phyloP scores from a whole-genome alignment of 2,888 invertebrate species.

The Thysanoteuthis rhombus region DNA sequence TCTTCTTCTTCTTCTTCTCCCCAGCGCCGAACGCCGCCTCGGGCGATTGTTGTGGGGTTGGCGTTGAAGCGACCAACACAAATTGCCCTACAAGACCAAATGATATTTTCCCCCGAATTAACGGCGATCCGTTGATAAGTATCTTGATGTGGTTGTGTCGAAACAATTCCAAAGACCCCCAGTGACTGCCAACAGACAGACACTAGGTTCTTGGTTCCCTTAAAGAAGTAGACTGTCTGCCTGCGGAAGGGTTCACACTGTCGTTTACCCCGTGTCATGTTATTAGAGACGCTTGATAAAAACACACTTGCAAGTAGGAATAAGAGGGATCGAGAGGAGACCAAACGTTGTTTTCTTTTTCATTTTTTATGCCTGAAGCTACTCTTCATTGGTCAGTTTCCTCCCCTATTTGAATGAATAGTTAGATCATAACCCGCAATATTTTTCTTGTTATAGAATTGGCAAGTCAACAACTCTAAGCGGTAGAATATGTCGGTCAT shows the following conservation, averaged over 20 bases:
- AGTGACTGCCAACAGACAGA: not conserved
- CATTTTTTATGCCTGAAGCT: not conserved
- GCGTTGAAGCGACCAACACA: not conserved
- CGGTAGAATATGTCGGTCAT: too few relatives aligned
- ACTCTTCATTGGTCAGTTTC: too few relatives aligned
- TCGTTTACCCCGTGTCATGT: not conserved
- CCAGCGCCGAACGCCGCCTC: not conserved
- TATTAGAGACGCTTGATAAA: not conserved
- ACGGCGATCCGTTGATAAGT: not conserved
- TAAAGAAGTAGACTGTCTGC: not conserved
- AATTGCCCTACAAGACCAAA: not conserved
- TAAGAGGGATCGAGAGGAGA: not conserved
- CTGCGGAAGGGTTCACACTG: slow-evolving; percentile 12
- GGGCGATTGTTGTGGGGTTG: not conserved
- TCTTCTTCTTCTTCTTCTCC: not conserved
- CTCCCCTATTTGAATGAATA: too few relatives aligned
- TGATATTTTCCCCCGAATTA: not conserved
- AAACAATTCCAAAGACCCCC: not conserved
- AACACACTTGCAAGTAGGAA: not conserved
- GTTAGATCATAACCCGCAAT: too few relatives aligned
- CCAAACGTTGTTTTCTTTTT: not conserved
- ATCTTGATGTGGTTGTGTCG: not conserved
- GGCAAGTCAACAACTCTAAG: too few relatives aligned
- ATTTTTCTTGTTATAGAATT: too few relatives aligned
- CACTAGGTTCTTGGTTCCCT: not conserved